A percentile compares a stretch with the other conserved stretches of the same genome.
Conservation (phyloP, 1,140 invertebrate genomes). For the Macrostomum lignano region DNA sequence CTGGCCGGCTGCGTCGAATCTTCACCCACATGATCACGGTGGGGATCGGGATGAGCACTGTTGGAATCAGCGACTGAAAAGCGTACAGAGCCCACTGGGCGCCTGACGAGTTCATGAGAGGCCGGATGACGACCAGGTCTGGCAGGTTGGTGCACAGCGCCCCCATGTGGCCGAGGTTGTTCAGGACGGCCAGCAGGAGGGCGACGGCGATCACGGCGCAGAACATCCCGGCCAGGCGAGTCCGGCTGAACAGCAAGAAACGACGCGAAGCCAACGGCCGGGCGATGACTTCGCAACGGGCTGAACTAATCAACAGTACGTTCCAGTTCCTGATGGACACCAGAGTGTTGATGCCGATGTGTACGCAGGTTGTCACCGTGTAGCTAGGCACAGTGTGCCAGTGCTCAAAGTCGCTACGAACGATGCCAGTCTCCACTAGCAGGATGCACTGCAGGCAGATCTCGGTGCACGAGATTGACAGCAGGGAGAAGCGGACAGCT, state of each 20-base stretch:
- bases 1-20: neutral
- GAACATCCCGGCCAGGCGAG: neutral
- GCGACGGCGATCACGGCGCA: neutral
- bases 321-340: constrained; percentile 1
- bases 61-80: constrained; percentile 2
- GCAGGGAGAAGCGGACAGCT: neutral
- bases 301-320: neutral
- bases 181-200: neutral
- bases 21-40: neutral
- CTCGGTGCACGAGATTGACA: neutral
- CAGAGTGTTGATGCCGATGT: neutral
- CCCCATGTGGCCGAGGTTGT: neutral
- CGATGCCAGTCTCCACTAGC: neutral
- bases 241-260: neutral
- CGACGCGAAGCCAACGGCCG: neutral
- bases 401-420: neutral
- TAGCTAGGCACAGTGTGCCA: neutral
- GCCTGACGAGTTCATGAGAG: neutral
- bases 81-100: neutral
- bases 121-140: neutral
- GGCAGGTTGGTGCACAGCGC: neutral
- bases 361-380: neutral
- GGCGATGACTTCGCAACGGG: neutral
- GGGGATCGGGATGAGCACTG: neutral
- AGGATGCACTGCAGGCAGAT: neutral